Conservation (phyloP, 2,797 vertebrate genomes). For the Cynopterus sphinx region DNA sequence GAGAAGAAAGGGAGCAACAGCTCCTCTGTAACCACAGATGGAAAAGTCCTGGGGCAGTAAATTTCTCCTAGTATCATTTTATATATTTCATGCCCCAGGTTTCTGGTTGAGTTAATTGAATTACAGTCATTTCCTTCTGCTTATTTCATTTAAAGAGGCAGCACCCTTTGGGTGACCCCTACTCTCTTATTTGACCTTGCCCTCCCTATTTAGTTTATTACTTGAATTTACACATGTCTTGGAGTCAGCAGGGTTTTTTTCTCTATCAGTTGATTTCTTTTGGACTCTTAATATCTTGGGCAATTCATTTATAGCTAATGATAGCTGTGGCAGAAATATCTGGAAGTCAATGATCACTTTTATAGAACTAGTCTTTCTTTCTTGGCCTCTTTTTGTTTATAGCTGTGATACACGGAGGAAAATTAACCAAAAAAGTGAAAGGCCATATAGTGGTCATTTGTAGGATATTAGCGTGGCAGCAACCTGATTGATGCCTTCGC, state of each 20-base stretch:
- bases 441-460: not conserved
- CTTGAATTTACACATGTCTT: slow-evolving; percentile 54
- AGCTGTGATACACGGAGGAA: not conserved
- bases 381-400: slow-evolving; percentile 22
- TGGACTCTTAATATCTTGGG: slow-evolving; percentile 42
- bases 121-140: slow-evolving; percentile 70
- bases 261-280: slow-evolving; percentile 68
- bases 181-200: slow-evolving; percentile 54
- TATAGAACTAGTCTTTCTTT: slow-evolving; percentile 37
- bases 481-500: not conserved
- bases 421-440: slow-evolving; percentile 1
- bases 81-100: slow-evolving; percentile 47
- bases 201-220: slow-evolving; percentile 60
- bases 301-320: slow-evolving; percentile 63
- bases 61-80: slow-evolving; percentile 37
- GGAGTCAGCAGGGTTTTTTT: slow-evolving; percentile 60
- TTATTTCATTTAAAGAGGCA: slow-evolving; percentile 60
- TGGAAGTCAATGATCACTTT: slow-evolving; percentile 21
- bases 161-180: slow-evolving; percentile 58
- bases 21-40: not conserved
- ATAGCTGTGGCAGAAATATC: slow-evolving; percentile 19
- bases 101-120: slow-evolving; percentile 65
- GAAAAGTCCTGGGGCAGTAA: not conserved
- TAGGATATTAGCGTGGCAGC: not conserved
- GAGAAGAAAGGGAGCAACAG: not conserved